Evolutionary conservation across 2,888 invertebrate species (phyloP).

Genomic region (Orthosia incerta): DNA sequence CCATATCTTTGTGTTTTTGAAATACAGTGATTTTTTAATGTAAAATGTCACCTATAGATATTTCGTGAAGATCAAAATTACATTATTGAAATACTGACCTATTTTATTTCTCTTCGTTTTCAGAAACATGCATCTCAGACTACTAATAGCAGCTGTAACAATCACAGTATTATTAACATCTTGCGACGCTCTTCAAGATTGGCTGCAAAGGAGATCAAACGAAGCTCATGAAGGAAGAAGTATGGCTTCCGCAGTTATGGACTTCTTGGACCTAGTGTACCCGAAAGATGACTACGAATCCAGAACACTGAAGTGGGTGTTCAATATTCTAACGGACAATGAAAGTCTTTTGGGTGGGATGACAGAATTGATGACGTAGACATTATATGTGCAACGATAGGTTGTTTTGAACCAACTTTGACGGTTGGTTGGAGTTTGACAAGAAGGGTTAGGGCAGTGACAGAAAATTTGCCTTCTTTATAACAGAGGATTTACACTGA

Average conservation of each 20-base stretch:
- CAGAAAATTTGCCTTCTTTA: neutral
- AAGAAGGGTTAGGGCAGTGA: neutral
- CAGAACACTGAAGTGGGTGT: slow-evolving; percentile 80
- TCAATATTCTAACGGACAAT: slow-evolving; percentile 79
- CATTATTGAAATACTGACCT: neutral
- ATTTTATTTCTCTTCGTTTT: slow-evolving; percentile 27
- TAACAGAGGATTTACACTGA: no score
- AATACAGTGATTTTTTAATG: no score
- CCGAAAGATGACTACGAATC: slow-evolving; percentile 84
- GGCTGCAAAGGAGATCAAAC: slow-evolving; percentile 63
- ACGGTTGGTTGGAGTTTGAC: slow-evolving; percentile 10
- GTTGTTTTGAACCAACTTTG: neutral
- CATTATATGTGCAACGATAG: neutral
- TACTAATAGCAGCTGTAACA: slow-evolving; percentile 14
- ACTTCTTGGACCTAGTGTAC: slow-evolving; percentile 79
- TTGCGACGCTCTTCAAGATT: slow-evolving; percentile 48
- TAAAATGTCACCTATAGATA: no score
- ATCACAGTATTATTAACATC: slow-evolving; percentile 35
- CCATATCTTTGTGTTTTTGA: no score
- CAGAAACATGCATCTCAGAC: slow-evolving; percentile 55
- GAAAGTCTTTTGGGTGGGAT: slow-evolving; percentile 54
- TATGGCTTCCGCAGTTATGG: slow-evolving; percentile 78
- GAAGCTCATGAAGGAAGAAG: slow-evolving; percentile 70
- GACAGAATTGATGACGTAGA: slow-evolving; percentile 34
- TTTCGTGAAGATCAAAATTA: slow-evolving; percentile 2